Evolutionary conservation across 2,113 vertebrate species (phyloP).

Genomic region (Halichoeres trimaculatus): DNA sequence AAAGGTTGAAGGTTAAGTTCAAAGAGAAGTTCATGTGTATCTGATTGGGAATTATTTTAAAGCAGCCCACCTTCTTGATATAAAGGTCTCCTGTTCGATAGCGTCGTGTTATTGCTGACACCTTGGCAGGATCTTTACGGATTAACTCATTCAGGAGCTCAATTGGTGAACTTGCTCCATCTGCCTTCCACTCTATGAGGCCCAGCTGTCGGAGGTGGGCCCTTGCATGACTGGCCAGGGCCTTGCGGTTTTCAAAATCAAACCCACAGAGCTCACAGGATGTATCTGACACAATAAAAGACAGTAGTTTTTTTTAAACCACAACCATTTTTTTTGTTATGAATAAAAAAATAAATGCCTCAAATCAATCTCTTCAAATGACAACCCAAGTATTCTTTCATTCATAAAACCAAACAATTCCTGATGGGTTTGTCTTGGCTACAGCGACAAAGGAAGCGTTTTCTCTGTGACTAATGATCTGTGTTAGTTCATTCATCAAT

Average conservation of each 20-base stretch:
- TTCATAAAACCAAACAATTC: too few relatives aligned
- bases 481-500: too few relatives aligned
- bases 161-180: constrained; percentile 91
- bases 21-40: fast-evolving
- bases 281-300: constrained; percentile 83
- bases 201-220: constrained; percentile 94
- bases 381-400: too few relatives aligned
- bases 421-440: too few relatives aligned
- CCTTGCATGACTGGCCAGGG: constrained; percentile 92
- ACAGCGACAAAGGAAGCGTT: too few relatives aligned
- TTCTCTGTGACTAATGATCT: too few relatives aligned
- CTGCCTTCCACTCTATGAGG: constrained; percentile 91
- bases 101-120: constrained; percentile 87
- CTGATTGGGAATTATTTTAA: neutral
- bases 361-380: too few relatives aligned
- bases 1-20: neutral
- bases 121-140: constrained; percentile 88
- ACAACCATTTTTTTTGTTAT: neutral
- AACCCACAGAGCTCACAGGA: constrained; percentile 95
- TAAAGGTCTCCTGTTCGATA: constrained; percentile 89
- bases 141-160: constrained; percentile 92
- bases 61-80: constrained; percentile 86
- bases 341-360: too few relatives aligned
- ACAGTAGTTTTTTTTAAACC: neutral
- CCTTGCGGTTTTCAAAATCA: constrained; percentile 95